Conservation (phyloP, 2,888 invertebrate species). For the Exephanes ischioxanthus region DNA sequence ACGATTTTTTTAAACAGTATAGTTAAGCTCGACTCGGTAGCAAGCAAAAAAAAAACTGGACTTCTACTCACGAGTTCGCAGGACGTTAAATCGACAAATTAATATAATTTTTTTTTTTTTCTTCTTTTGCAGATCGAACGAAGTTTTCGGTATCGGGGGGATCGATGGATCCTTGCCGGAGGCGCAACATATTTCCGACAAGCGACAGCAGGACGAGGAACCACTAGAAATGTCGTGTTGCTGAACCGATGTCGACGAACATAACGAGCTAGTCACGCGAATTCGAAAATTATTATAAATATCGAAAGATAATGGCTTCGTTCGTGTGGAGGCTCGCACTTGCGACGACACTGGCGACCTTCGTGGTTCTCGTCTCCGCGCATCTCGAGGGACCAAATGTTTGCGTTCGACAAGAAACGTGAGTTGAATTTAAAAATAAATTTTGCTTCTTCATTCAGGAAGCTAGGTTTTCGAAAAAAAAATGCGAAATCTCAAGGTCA, state of each 20-base stretch:
- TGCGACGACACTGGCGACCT: constrained; percentile 44
- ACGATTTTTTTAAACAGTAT: too few species aligned
- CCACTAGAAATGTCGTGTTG: constrained; percentile 12
- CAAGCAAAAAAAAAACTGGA: neutral
- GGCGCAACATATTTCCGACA: constrained; percentile 5
- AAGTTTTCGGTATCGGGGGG: neutral
- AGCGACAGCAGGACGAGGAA: constrained; percentile 24
- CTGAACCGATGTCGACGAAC: constrained; percentile 17
- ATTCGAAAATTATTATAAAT: constrained; percentile 19
- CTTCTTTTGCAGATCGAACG: constrained; percentile 13
- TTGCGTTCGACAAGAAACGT: constrained; percentile 92
- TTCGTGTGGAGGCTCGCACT: constrained; percentile 46
- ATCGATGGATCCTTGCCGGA: constrained; percentile 52
- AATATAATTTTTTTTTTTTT: neutral
- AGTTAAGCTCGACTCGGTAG: neutral
- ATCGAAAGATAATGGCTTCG: constrained; percentile 57
- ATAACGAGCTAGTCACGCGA: constrained; percentile 12
- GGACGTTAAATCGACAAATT: neutral
- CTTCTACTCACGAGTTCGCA: neutral
- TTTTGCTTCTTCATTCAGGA: neutral
- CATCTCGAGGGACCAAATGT: constrained; percentile 91
- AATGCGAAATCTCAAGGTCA: too few species aligned
- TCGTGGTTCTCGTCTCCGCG: constrained; percentile 33
- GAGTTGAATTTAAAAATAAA: constrained; percentile 82
- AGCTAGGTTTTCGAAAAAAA: neutral